Evolutionary conservation across 2,797 vertebrate genomes (phyloP).

Genomic region (Pristis pectinata): DNA sequence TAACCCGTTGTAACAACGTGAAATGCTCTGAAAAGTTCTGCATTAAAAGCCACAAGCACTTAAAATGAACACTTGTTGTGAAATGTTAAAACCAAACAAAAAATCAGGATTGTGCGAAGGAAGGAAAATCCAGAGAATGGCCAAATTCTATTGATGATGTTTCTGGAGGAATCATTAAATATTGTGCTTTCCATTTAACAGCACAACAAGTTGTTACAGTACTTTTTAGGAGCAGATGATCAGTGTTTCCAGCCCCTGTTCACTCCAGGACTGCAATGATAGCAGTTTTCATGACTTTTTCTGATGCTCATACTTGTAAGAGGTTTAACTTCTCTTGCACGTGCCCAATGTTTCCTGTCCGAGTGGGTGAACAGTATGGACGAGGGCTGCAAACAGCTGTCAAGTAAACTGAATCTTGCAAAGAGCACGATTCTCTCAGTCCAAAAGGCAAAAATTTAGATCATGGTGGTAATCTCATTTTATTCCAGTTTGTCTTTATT

Average conservation of each 20-base stretch:
- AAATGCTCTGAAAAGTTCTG: background rate
- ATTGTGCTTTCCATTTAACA: background rate
- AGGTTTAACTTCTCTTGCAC: background rate
- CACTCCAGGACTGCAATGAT: background rate
- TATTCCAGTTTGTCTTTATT: background rate
- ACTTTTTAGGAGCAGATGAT: background rate
- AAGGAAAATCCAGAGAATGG: background rate
- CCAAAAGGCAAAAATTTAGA: background rate
- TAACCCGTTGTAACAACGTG: background rate
- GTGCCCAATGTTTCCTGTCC: background rate
- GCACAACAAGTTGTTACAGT: background rate
- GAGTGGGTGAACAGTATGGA: no score
- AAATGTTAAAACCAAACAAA: background rate
- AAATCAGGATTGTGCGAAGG: background rate
- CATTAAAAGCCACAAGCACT: background rate
- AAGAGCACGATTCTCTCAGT: background rate
- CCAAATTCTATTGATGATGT: background rate
- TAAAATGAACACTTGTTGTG: background rate
- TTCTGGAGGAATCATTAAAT: background rate
- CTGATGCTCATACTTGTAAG: background rate
- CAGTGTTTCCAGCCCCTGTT: background rate
- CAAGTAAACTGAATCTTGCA: background rate
- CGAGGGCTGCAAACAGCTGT: background rate
- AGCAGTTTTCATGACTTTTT: background rate
- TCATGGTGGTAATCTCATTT: background rate